These are phyloP conservation scores for Psittacara wagleri DNA, from an alignment of 2,113 vertebrate species.

Conservation along the genomic window DNA sequence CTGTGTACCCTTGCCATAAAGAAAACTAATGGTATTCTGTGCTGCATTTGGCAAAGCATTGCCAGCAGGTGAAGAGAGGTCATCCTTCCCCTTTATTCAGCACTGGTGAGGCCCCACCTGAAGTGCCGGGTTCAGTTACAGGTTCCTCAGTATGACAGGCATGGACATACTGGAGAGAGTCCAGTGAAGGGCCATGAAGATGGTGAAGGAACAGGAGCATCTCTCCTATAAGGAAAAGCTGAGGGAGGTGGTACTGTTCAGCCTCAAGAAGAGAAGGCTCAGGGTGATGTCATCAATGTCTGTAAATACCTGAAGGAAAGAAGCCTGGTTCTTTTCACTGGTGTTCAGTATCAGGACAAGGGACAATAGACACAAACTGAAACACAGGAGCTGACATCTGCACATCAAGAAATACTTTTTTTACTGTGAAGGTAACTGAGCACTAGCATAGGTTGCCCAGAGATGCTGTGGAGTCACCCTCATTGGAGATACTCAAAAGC, in stretches of 20 bases:
- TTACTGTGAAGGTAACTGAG: background rate
- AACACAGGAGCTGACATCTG: background rate
- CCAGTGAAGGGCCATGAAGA: background rate
- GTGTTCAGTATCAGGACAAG: background rate
- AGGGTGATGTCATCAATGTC: background rate
- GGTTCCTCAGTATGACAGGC: background rate
- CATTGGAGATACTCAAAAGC: background rate
- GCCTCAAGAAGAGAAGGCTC: background rate
- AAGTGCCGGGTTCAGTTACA: background rate
- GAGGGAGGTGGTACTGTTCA: background rate
- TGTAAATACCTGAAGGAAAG: background rate
- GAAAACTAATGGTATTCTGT: background rate
- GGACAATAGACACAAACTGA: background rate
- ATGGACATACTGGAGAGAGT: background rate
- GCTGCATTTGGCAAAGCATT: background rate
- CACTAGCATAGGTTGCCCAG: background rate
- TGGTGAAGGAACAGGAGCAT: background rate
- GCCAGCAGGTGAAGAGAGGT: background rate
- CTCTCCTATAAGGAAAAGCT: background rate
- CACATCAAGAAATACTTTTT: background rate
- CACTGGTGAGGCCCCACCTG: accelerated
- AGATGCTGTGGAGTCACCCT: background rate
- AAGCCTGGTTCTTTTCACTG: background rate
- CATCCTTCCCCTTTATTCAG: background rate
- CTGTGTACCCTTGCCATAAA: background rate